phyloP scores from a whole-genome alignment of 2,113 vertebrate genomes.

The Hydrolagus affinis region DNA sequence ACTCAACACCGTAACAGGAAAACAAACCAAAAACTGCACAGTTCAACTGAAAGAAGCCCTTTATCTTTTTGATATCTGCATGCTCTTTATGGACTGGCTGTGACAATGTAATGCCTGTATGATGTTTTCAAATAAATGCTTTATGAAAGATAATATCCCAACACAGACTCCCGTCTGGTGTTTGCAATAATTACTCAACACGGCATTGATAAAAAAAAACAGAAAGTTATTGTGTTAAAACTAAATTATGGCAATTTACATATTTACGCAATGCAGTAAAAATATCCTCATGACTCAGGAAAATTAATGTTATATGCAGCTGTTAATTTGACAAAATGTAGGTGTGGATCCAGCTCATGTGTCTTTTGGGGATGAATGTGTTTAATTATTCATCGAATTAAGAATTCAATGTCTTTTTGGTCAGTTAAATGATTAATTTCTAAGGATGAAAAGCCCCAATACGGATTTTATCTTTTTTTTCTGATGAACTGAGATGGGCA shows the following conservation, averaged over 20 bases:
- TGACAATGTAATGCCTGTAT: constrained; percentile 76
- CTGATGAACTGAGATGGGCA: background rate
- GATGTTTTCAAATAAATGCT: constrained; percentile 78
- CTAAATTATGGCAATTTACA: background rate
- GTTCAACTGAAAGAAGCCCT: constrained; percentile 49
- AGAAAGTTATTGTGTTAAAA: background rate
- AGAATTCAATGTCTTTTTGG: background rate
- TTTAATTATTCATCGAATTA: background rate
- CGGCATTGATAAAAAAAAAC: background rate
- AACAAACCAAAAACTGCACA: constrained; percentile 48
- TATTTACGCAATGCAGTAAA: background rate
- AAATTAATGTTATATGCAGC: background rate
- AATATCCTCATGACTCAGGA: background rate
- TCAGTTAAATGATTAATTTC: background rate
- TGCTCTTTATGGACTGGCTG: constrained; percentile 73
- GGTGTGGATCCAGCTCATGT: background rate
- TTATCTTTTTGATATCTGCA: constrained; percentile 73
- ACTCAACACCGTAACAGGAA: constrained; percentile 49
- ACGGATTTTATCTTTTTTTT: background rate
- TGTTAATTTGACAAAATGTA: background rate
- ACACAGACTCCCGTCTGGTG: background rate
- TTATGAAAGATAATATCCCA: constrained; percentile 54
- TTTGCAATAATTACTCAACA: background rate
- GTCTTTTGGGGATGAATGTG: background rate
- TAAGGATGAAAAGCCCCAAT: background rate